Evolutionary conservation across 2,888 invertebrate genomes (phyloP), one percentile per base, ranked within the genome.

Genomic region (Chalcis sispes): DNA sequence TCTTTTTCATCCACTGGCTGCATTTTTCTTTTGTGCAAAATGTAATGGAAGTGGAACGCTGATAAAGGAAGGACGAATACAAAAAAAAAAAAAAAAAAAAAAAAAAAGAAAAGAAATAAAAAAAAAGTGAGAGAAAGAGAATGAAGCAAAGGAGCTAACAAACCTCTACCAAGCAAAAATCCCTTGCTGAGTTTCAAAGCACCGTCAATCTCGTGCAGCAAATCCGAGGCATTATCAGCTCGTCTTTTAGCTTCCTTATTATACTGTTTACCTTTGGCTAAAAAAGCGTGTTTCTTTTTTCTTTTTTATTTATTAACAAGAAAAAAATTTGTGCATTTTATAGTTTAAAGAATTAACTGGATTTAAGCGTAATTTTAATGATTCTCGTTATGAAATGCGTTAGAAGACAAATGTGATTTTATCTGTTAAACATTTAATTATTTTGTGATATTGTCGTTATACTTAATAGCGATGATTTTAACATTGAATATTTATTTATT

Each of bases 201-300:
- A 79, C 89, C 90, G 89, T 93, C 92, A 87, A 93, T 93, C 89
- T 93, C 93, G 88, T 91, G 91, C 87, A 93, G 90, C 80, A 93
- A 89, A 83, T 85, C 84, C 77, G 71, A 69, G 40, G 69, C 48
- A 62, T 71, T 77, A 71, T 29, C 77, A 46, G 74, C 65, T 65
- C 42, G 64, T 58, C 72, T 52, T 59, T 73, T 65, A 46, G 40
- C 27, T 15, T 48, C 71, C 71, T 66, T 77, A 74, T 62, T 66
- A 66, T 13, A 25, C 15, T 36, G 15, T 61, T 40, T 71, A 74
- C 46, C 61, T 29, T n/a, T 70, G 18, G 65, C 77, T 77, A 77
- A 23, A 77, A 77, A 73, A 74, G 77, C 73, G 65, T 71, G 64
- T 48, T n/a, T n/a, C 8, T 10, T 29, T 67, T 23, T 66, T 59